phyloP scores from a whole-genome alignment of 1,140 invertebrate genomes.

The Oppia nitens region DNA sequence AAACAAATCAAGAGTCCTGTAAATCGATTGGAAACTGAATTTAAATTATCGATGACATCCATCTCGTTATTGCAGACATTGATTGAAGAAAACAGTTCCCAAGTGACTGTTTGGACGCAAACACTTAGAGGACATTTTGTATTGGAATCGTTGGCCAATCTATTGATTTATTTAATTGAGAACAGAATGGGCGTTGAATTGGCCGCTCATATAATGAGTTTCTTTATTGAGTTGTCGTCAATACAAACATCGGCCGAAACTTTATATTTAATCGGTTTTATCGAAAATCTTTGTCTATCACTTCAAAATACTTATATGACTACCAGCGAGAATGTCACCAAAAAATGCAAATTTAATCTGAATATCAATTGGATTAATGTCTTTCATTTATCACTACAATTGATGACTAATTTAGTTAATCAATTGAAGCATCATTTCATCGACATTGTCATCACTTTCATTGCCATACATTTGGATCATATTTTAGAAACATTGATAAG shows the following conservation, averaged over 20 bases:
- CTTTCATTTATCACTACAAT: background rate
- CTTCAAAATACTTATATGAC: background rate
- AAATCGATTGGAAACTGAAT: background rate
- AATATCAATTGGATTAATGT: constrained; percentile 1
- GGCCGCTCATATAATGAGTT: background rate
- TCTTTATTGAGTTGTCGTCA: constrained; percentile 3
- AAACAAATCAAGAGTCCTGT: background rate
- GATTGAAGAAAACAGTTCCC: background rate
- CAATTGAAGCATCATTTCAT: constrained; percentile 10
- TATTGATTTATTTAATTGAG: constrained; percentile 9
- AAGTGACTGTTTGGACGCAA: background rate
- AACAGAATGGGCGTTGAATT: constrained; percentile 4
- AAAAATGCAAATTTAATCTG: background rate
- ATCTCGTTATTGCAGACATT: background rate
- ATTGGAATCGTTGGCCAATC: constrained; percentile 1
- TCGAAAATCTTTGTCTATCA: background rate
- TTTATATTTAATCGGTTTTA: background rate
- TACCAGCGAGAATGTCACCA: background rate
- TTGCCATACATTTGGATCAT: constrained; percentile 3
- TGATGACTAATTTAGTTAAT: constrained; percentile 7
- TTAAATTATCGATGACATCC: background rate
- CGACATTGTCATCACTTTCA: constrained; percentile 5
- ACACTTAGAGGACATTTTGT: background rate
- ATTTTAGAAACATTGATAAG: background rate
- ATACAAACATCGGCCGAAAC: background rate